Evolutionary conservation across 2,888 invertebrate species (phyloP).

Genomic region (Pseudolycoriella hygida): DNA sequence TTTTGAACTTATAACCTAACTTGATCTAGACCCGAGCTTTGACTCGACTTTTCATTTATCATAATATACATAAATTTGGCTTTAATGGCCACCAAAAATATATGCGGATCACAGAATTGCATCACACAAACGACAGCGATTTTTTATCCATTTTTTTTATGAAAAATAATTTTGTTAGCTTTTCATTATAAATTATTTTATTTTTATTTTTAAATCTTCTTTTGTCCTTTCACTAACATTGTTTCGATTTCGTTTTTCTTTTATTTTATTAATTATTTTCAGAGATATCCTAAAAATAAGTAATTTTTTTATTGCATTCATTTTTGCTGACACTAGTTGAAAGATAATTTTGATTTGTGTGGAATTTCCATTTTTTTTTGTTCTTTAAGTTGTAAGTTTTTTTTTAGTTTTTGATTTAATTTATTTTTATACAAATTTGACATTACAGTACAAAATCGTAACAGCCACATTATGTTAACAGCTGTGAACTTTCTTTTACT

Average conservation of each 20-base stretch:
- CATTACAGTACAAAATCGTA: neutral
- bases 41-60: constrained; percentile 6
- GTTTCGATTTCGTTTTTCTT: neutral
- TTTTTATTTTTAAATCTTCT: neutral
- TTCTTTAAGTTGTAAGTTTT: neutral
- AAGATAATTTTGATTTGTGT: neutral
- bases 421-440: neutral
- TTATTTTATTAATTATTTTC: neutral
- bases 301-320: neutral
- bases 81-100: constrained; percentile 17
- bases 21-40: neutral
- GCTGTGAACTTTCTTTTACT: neutral
- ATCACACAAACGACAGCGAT: constrained; percentile 27
- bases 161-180: constrained; percentile 4
- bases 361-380: neutral
- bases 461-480: neutral
- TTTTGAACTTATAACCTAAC: neutral
- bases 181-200: constrained; percentile 5
- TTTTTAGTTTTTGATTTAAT: neutral
- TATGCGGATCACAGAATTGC: constrained; percentile 29
- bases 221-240: neutral
- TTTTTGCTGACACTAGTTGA: neutral
- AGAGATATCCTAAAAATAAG: too few species aligned
- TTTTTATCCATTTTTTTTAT: constrained; percentile 10
- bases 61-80: constrained; percentile 14